phyloP scores from a whole-genome alignment of 2,888 invertebrate species.

The Clistopyga incitator region DNA sequence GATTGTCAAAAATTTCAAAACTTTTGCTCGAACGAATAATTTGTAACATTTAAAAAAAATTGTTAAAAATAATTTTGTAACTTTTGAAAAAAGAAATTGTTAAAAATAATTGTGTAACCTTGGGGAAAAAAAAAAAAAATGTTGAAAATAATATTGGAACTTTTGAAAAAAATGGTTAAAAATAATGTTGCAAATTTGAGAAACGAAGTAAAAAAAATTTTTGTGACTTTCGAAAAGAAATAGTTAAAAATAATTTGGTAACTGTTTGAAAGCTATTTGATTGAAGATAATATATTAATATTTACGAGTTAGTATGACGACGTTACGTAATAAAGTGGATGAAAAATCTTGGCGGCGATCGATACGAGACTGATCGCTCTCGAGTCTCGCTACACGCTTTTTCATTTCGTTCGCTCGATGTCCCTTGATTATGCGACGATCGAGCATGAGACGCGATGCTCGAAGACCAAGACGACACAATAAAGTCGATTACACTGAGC shows the following conservation, averaged over 20 bases:
- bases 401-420: slow-evolving; percentile 53
- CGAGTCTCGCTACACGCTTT: slow-evolving; percentile 35
- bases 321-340: background rate
- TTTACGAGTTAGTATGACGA: background rate
- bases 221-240: no score
- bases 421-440: slow-evolving; percentile 49
- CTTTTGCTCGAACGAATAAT: no score
- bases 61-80: no score
- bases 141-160: no score
- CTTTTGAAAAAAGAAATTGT: background rate
- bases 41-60: no score
- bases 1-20: no score
- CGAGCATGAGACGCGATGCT: slow-evolving; percentile 4
- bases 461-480: slow-evolving; percentile 36
- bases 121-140: no score
- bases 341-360: slow-evolving; percentile 53
- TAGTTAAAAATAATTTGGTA: no score
- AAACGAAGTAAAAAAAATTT: no score
- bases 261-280: background rate
- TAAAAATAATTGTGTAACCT: no score
- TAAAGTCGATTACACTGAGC: slow-evolving; percentile 27
- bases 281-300: background rate
- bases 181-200: no score
- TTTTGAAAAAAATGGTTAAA: no score
- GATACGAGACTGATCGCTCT: slow-evolving; percentile 61